Conservation (phyloP, 2,113 vertebrate species). For the Gracilinanus agilis region DNA sequence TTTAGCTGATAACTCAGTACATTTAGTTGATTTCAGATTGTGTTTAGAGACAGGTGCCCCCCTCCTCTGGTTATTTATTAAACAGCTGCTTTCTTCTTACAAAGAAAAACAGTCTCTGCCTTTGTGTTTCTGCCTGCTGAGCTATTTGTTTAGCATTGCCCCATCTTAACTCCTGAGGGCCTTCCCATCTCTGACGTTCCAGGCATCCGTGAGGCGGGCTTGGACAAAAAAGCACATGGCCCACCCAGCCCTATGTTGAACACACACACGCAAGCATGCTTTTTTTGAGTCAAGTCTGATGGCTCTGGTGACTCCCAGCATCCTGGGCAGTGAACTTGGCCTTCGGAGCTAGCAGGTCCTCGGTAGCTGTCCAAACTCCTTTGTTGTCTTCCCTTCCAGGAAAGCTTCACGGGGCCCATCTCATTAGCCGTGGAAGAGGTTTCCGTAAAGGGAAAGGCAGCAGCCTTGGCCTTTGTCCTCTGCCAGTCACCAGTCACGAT, state of each 20-base stretch:
- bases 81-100: conserved; percentile 78
- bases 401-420: conserved; percentile 55
- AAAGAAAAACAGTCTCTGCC: conserved; percentile 34
- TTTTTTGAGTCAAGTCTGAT: neutral
- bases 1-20: conserved; percentile 32
- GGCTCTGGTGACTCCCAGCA: neutral
- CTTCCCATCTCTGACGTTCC: neutral
- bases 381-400: conserved; percentile 14
- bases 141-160: neutral
- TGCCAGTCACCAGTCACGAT: neutral
- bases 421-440: neutral
- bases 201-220: too few relatives aligned
- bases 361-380: accelerated
- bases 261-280: neutral
- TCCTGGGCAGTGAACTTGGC: neutral
- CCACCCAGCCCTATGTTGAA: neutral
- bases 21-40: conserved; percentile 70
- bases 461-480: neutral
- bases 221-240: neutral
- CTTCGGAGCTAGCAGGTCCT: neutral
- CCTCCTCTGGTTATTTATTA: conserved; percentile 78
- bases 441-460: neutral
- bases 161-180: neutral
- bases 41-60: conserved; percentile 73
- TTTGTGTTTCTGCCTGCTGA: neutral